phyloP scores from a whole-genome alignment of 2,888 invertebrate species.

The Drosophila algonquin region DNA sequence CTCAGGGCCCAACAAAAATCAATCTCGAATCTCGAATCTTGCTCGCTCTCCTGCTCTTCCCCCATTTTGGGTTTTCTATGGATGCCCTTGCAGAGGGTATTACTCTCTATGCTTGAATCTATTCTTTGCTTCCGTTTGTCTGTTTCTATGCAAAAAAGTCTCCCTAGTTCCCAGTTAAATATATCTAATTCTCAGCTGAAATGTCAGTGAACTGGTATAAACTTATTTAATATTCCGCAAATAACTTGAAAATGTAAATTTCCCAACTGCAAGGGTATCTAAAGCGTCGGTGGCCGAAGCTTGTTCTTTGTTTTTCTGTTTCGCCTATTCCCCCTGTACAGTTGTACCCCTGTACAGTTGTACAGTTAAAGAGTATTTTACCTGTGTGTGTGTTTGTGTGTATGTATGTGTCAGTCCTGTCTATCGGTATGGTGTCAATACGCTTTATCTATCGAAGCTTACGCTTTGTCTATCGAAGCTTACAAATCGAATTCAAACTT shows the following conservation, averaged over 20 bases:
- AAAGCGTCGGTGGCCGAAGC: neutral
- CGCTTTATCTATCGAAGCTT: conserved; percentile 17
- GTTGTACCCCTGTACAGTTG: too few species aligned
- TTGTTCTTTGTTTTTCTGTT: neutral
- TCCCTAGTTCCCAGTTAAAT: too few species aligned
- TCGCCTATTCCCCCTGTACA: conserved; percentile 4
- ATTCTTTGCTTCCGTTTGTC: neutral
- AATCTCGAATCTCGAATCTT: conserved; percentile 48
- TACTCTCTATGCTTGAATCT: neutral
- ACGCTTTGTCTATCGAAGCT: conserved; percentile 20
- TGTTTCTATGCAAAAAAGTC: neutral
- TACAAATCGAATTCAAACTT: too few species aligned
- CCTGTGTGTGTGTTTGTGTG: conserved; percentile 33
- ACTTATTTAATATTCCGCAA: neutral
- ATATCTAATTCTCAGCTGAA: too few species aligned
- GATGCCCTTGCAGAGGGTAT: neutral
- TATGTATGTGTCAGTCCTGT: conserved; percentile 20
- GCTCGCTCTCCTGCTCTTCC: conserved; percentile 54
- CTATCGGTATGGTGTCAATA: conserved; percentile 1
- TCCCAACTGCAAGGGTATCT: neutral
- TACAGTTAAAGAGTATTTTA: conserved; percentile 24
- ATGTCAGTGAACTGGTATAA: too few species aligned
- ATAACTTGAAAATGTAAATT: neutral
- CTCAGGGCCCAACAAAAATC: conserved; percentile 51
- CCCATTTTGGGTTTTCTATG: conserved; percentile 39